Evolutionary conservation across 2,113 vertebrate species (phyloP).

Genomic region (Phalacrocorax brasilianus): DNA sequence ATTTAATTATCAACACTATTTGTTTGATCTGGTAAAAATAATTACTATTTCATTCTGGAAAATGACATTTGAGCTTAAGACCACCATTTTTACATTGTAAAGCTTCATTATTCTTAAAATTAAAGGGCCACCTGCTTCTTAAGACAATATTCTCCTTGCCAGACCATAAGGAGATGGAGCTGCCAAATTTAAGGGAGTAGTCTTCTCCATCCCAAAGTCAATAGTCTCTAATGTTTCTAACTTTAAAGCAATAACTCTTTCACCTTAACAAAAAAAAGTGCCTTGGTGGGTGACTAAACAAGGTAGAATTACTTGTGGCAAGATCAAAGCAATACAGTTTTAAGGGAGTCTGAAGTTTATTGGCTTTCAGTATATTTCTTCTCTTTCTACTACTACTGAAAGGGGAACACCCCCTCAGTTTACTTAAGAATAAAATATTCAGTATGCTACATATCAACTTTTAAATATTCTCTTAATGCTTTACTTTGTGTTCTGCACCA

Average conservation of each 20-base stretch:
- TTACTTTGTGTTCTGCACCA: not conserved
- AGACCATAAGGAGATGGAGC: constrained; percentile 30
- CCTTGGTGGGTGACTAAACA: constrained; percentile 17
- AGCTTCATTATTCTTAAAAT: constrained; percentile 13
- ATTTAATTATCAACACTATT: constrained; percentile 1
- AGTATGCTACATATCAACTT: not conserved
- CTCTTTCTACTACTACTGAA: not conserved
- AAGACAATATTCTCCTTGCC: constrained; percentile 47
- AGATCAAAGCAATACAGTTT: constrained; percentile 26
- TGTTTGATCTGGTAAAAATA: constrained; percentile 22
- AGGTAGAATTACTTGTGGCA: constrained; percentile 56
- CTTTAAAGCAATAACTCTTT: constrained; percentile 44
- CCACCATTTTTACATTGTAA: constrained; percentile 26
- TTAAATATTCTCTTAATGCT: not conserved
- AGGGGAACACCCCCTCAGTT: not conserved
- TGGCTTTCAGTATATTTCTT: constrained; percentile 3
- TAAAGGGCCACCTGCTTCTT: constrained; percentile 55
- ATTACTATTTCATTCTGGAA: not conserved
- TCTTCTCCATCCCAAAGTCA: constrained; percentile 56
- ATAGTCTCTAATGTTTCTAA: constrained; percentile 50
- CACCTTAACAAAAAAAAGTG: not conserved
- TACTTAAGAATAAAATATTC: not conserved
- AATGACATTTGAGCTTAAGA: not conserved
- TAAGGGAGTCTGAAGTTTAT: not conserved
- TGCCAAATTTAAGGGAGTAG: constrained; percentile 64